Percentiles rank a stretch among this genome's conserved stretches.
These are phyloP conservation scores for Hyla sarda DNA, from an alignment of 2,113 vertebrate species.

Conservation along the genomic window DNA sequence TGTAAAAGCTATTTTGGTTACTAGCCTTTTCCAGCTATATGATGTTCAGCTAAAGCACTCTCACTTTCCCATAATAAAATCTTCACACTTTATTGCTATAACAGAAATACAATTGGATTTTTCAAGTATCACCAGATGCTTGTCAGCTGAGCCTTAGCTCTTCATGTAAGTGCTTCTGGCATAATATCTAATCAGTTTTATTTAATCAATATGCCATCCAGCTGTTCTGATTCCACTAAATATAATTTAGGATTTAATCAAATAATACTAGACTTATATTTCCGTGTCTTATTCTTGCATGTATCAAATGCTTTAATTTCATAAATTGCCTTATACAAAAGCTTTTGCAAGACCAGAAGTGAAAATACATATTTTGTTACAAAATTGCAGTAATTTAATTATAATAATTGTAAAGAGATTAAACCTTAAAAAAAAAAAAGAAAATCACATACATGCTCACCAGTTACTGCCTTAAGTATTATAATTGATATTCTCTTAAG, in stretches of 20 bases:
- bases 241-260: constrained; percentile 65
- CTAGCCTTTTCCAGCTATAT: not conserved
- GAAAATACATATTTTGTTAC: not conserved
- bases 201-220: constrained; percentile 68
- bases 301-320: constrained; percentile 39
- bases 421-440: not conserved
- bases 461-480: not conserved
- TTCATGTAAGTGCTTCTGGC: constrained; percentile 62
- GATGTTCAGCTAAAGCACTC: constrained; percentile 35
- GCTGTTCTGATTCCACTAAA: constrained; percentile 61
- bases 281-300: constrained; percentile 51
- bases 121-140: constrained; percentile 63
- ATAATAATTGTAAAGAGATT: not conserved
- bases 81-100: constrained; percentile 59
- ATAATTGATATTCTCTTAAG: not conserved
- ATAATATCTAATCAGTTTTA: constrained; percentile 67
- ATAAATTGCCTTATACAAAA: constrained; percentile 19
- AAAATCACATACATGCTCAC: not conserved
- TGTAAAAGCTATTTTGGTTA: not conserved
- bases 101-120: constrained; percentile 65
- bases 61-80: constrained; percentile 59
- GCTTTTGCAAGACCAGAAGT: not conserved
- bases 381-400: not conserved
- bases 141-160: constrained; percentile 62
- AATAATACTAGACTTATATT: constrained; percentile 60